phyloP scores from a whole-genome alignment of 2,797 vertebrate genomes.

The Tadarida brasiliensis region DNA sequence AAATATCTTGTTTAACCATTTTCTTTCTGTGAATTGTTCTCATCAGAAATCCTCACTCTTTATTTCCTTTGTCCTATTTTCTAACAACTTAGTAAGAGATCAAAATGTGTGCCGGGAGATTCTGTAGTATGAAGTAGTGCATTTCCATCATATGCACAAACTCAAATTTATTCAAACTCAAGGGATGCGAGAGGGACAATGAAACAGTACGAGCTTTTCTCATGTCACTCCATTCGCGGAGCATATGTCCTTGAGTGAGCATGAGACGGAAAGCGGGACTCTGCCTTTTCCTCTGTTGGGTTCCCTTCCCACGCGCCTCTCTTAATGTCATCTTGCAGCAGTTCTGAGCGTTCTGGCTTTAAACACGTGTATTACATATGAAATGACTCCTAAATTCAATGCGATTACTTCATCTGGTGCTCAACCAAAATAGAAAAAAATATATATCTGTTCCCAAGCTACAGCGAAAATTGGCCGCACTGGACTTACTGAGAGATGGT shows the following conservation, averaged over 20 bases:
- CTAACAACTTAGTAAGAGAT: not conserved
- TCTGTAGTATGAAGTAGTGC: not conserved
- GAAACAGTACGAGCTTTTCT: not conserved
- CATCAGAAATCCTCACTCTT: not conserved
- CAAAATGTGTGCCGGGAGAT: not conserved
- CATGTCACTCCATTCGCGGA: not conserved
- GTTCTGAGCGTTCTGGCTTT: not conserved
- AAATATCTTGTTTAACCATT: not conserved
- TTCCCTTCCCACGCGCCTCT: not conserved
- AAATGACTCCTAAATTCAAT: conserved; percentile 8
- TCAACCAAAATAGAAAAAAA: not conserved
- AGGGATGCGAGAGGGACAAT: not conserved
- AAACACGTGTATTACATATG: not conserved
- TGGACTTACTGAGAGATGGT: not conserved
- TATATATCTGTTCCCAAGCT: not conserved
- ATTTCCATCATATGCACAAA: not conserved
- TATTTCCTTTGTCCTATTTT: not conserved
- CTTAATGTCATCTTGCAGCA: not conserved
- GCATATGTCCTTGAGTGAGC: not conserved
- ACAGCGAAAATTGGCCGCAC: not conserved
- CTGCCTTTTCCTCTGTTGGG: not conserved
- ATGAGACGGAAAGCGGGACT: not conserved
- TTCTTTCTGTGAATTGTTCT: not conserved
- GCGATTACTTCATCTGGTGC: not conserved
- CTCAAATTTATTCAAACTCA: not conserved